Percentiles rank a stretch among this genome's conserved stretches.
Evolutionary conservation across 2,797 vertebrate species (phyloP).

Genomic region (Xenops minutus): DNA sequence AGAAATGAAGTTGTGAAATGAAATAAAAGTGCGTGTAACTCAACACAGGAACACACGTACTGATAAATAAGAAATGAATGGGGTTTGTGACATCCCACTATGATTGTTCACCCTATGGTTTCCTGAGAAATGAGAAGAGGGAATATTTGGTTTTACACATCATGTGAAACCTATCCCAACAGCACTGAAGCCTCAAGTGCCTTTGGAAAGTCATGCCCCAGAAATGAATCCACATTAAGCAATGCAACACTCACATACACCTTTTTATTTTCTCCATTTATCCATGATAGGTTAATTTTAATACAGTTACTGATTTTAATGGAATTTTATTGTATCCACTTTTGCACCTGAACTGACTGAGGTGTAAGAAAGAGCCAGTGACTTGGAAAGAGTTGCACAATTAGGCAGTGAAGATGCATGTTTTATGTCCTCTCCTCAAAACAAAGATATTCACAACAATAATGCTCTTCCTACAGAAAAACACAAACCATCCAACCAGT

Average conservation of each 20-base stretch:
- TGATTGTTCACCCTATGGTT: not conserved
- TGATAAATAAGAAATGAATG: slow-evolving; percentile 16
- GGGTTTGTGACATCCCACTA: not conserved
- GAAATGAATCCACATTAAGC: not conserved
- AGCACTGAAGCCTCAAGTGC: not conserved
- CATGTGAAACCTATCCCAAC: not conserved
- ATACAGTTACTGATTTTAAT: not conserved
- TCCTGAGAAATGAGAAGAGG: not conserved
- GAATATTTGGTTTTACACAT: not conserved
- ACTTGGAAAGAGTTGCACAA: not conserved
- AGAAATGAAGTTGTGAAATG: not conserved
- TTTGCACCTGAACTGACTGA: not conserved
- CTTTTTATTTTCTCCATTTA: slow-evolving; percentile 12
- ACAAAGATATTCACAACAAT: not conserved
- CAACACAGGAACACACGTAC: not conserved
- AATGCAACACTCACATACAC: not conserved
- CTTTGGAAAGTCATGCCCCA: not conserved
- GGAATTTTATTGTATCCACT: not conserved
- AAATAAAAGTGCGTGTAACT: not conserved
- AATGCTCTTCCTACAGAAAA: not conserved
- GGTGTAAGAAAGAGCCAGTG: not conserved
- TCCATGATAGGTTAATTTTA: not conserved
- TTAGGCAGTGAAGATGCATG: not conserved
- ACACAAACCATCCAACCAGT: not conserved
- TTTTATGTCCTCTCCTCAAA: not conserved